A percentile compares a stretch with the other conserved stretches of the same genome.
These are phyloP conservation scores for Nothoprocta pentlandii DNA, from an alignment of 2,113 vertebrate species.

Conservation along the genomic window DNA sequence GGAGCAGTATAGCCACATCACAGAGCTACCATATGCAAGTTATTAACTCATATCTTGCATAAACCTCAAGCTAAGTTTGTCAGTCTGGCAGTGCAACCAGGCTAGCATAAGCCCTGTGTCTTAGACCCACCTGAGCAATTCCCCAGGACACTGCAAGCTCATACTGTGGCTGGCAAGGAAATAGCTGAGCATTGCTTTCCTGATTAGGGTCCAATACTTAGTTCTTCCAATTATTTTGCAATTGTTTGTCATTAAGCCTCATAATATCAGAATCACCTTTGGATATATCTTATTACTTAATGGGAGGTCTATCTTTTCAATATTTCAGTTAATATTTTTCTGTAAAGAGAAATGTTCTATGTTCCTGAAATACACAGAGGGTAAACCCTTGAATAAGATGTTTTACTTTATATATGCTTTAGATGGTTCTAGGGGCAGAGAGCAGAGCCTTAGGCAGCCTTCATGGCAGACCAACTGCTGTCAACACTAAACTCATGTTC, in stretches of 20 bases:
- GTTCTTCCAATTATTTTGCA: background rate
- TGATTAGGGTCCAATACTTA: background rate
- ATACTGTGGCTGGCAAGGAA: too few relatives aligned
- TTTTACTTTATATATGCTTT: background rate
- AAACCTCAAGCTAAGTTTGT: background rate
- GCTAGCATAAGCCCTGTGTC: background rate
- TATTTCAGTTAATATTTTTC: too few relatives aligned
- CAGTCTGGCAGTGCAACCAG: background rate
- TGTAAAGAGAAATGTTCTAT: background rate
- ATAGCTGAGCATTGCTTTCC: background rate
- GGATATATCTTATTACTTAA: too few relatives aligned
- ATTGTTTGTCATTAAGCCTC: background rate
- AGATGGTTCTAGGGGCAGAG: background rate
- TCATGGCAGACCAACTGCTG: background rate
- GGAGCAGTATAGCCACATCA: background rate
- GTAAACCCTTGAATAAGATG: background rate
- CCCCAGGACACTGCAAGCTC: background rate
- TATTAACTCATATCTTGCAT: background rate
- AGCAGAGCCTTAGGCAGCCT: background rate
- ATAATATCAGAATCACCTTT: background rate
- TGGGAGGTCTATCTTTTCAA: too few relatives aligned
- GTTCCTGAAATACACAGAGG: background rate
- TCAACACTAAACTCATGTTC: background rate
- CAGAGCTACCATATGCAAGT: accelerated
- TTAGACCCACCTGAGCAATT: background rate